Base-by-base conservation (phyloP, 2,113 vertebrate species). In the Neoarius graeffei region DNA sequence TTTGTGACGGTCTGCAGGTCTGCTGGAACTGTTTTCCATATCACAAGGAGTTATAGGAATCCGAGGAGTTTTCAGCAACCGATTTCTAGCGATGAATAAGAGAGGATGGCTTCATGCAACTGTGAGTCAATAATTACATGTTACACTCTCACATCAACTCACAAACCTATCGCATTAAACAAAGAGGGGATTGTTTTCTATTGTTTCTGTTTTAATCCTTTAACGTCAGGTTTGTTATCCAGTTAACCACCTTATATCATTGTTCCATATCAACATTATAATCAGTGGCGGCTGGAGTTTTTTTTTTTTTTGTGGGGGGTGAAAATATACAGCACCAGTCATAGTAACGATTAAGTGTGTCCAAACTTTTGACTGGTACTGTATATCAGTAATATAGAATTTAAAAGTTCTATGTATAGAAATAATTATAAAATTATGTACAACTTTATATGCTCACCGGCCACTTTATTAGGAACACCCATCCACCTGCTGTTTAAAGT, bases 71-170 rank as follows among this genome's bases (percentile, higher is more conserved):
- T 96, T 97, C 97, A 98, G 97, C 93, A 97, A 98, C 96, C 96
- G 96, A 95, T 99, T 98, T 96, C 96, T 99, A 96, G 97, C 98
- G 94, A 99, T 99, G 98, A 99, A 98, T 95, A 97, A 97, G 94
- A 97, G 97, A 94, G 98, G 98, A 96, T 96, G 98, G 91, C 97
- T 99, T 92, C 97, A 99, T 91, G 97, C 97, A 94, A 98, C 96
- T 87, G 98, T 99, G 95, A 98, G 97, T 97, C 95, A 87, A 66
- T 54, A 62, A 69, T 0, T 57, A 59, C 74, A 80, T 77, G 20
- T 35, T 59, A 25, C 9, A 30, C 25, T 30, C n/a, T 10, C 17
- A 66, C 42, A 86, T 86, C 52, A 84, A 42, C 4, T 66, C n/a
- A 69, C 48, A 56, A 7, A 86, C 30, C 13, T 67, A 14, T 20